These are phyloP conservation scores for Grammomys surdaster DNA, from an alignment of 2,113 vertebrate species.

Conservation along the genomic window DNA sequence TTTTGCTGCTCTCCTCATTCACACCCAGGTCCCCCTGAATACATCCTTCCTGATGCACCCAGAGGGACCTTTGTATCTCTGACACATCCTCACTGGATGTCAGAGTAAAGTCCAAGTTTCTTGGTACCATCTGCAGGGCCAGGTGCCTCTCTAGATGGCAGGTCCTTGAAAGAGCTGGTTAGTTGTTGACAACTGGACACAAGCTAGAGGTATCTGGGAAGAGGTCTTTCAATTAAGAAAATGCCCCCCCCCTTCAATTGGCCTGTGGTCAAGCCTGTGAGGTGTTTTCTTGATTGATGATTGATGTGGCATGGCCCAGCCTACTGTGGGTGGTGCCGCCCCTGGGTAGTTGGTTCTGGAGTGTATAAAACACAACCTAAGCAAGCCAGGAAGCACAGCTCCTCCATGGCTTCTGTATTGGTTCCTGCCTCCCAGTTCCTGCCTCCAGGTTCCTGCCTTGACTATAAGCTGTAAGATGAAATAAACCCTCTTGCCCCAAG, in stretches of 20 bases:
- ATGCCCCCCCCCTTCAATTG: neutral
- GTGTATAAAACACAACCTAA: neutral
- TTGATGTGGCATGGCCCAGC: neutral
- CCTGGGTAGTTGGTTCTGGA: neutral
- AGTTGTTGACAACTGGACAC: neutral
- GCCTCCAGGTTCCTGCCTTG: neutral
- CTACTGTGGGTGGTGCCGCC: too few species aligned
- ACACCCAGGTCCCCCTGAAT: neutral
- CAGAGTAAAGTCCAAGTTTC: neutral
- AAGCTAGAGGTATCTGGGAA: neutral
- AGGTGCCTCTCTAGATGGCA: neutral
- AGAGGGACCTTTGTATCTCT: neutral
- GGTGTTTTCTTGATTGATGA: neutral
- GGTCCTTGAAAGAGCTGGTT: neutral
- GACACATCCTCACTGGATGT: neutral
- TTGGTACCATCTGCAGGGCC: neutral
- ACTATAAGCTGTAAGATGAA: neutral
- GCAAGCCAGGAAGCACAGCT: neutral
- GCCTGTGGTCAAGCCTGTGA: neutral
- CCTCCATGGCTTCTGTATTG: neutral
- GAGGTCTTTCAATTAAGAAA: neutral
- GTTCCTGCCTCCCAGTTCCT: neutral
- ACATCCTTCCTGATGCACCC: neutral
- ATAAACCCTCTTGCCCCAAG: neutral
- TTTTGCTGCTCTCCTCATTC: neutral